Evolutionary conservation across 2,113 vertebrate genomes (phyloP).

Genomic region (Cynoglossus semilaevis): DNA sequence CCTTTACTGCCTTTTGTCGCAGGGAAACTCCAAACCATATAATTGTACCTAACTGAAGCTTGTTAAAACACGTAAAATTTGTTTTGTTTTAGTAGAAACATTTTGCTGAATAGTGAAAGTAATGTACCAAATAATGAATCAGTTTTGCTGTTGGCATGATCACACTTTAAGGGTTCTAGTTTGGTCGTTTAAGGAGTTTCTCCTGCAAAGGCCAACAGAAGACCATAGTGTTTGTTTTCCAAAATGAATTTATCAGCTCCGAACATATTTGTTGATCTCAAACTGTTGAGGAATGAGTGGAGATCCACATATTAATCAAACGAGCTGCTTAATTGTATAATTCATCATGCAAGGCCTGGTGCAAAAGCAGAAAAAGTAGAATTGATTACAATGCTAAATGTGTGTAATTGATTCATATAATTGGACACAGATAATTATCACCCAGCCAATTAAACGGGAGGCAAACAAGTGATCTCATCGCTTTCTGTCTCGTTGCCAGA

Average conservation of each 20-base stretch:
- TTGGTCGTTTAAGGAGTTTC: background rate
- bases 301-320: constrained; percentile 52
- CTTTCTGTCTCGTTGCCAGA: constrained; percentile 36
- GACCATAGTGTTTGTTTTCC: background rate
- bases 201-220: background rate
- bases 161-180: background rate
- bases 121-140: background rate
- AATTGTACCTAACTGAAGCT: no score
- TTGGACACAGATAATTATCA: constrained; percentile 66
- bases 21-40: no score
- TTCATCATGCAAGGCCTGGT: constrained; percentile 46
- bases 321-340: constrained; percentile 45
- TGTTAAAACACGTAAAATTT: background rate
- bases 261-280: constrained; percentile 20
- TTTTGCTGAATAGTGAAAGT: background rate
- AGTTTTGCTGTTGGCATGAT: background rate
- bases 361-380: constrained; percentile 49
- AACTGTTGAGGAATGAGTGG: constrained; percentile 18
- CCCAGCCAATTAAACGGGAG: constrained; percentile 56
- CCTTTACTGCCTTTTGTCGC: no score
- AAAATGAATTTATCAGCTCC: background rate
- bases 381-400: constrained; percentile 56
- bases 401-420: constrained; percentile 63
- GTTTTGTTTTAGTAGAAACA: background rate
- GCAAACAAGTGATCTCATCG: constrained; percentile 50